Evolutionary conservation across 1,140 invertebrate species (phyloP), one percentile per base, ranked within the genome.

Genomic region (Drosophila littoralis): DNA sequence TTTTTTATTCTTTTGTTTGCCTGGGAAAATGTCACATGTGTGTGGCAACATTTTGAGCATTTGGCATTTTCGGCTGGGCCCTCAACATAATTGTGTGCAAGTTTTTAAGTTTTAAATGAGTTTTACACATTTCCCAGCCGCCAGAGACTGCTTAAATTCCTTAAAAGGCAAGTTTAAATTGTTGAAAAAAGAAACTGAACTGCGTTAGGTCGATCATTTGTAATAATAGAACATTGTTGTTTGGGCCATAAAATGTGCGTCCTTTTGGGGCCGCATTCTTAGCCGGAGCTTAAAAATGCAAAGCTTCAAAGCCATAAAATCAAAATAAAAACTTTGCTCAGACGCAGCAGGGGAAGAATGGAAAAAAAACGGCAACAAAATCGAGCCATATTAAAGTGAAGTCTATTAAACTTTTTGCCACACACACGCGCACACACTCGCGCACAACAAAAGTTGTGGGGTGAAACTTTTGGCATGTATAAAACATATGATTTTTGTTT

Each of bases 401-500:
- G 83, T 88, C 79, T 86, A 83, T 88, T 86, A 88, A 82, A 79
- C 61, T 86, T 86, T 82, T 81, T 82, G 22, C 40, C 22, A 33
- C 36, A 58, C 22, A 51, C 35, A 7, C 51, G 36, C 15, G 42
- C 36, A 40, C 9, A 33, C 22, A 59, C 61, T 28, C 63, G 38
- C 28, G 55, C 55, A 36, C 57, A 58, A 50, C 54, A 57, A 75
- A 58, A 64, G 58, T 50, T 65, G 70, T 59, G 57, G 50, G 38
- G 36, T 40, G 35, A 32, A 83, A 83, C 67, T 80, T 84, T 71
- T 67, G 68, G 76, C 84, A 83, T 88, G 83, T 83, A 88, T 88
- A 83, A 88, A 88, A 88, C 83, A 88, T 88, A 88, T 88, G 83
- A 88, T 89, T 89, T 89, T 88, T 88, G 83, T 66, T 77, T 79